Evolutionary conservation across 1,140 invertebrate species (phyloP).

Genomic region (Eupristina koningsbergeri): DNA sequence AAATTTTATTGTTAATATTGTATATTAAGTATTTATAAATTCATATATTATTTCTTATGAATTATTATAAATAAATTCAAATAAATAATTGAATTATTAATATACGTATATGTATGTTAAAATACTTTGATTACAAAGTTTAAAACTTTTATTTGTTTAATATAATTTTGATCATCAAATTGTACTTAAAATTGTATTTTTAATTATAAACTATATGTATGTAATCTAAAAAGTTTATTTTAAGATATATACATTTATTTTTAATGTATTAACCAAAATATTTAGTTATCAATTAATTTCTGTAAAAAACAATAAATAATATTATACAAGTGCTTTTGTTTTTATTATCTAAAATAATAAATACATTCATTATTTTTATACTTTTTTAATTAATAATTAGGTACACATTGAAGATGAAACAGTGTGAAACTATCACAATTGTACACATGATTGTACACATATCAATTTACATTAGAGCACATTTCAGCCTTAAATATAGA

Average conservation of each 20-base stretch:
- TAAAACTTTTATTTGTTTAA: constrained; percentile 16
- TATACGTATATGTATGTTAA: neutral
- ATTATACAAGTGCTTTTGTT: constrained; percentile 35
- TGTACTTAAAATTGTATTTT: neutral
- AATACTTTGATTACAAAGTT: neutral
- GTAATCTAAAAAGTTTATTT: neutral
- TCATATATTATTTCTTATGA: too few relatives aligned
- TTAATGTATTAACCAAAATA: constrained; percentile 34
- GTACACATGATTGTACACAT: constrained; percentile 40
- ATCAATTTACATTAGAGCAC: constrained; percentile 38
- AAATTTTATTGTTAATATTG: neutral
- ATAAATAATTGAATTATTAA: neutral
- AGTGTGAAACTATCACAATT: constrained; percentile 49
- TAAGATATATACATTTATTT: constrained; percentile 1
- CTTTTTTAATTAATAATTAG: constrained; percentile 35
- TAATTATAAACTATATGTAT: neutral
- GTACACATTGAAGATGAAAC: constrained; percentile 37
- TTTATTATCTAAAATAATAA: constrained; percentile 46
- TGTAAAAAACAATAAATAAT: constrained; percentile 48
- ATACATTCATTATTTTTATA: constrained; percentile 35
- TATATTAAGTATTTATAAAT: too few relatives aligned
- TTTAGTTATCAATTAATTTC: constrained; percentile 34
- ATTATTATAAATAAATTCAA: neutral
- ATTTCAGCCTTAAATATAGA: constrained; percentile 32
- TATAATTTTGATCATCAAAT: neutral